phyloP scores from a whole-genome alignment of 30 jellyfish, hydroid and myxozoan genomes.

The Chrysaora quinquecirrha region DNA sequence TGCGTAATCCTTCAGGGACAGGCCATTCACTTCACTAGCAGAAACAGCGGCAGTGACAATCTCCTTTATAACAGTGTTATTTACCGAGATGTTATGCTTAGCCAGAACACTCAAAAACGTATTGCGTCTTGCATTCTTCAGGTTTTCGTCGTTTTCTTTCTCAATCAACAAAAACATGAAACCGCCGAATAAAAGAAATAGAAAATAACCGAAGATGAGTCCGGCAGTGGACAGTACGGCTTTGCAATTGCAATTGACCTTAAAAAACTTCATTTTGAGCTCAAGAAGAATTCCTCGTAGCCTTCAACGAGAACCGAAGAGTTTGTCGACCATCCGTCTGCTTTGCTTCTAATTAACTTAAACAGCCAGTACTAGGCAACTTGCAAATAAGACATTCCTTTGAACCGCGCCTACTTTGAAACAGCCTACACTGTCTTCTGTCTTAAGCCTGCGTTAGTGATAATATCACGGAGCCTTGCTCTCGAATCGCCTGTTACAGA shows the following conservation, averaged over 20 bases:
- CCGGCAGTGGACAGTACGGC: constrained; percentile 9
- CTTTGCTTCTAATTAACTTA: no score
- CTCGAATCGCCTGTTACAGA: no score
- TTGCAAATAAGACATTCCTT: no score
- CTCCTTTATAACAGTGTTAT: constrained; percentile 54
- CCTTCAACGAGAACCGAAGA: no score
- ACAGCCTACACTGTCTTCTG: no score
- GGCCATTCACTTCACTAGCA: constrained; percentile 57
- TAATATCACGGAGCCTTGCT: no score
- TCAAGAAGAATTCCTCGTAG: no score
- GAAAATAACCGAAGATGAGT: constrained; percentile 43
- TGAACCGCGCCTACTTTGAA: no score
- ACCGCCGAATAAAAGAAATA: constrained; percentile 47
- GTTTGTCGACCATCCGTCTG: no score
- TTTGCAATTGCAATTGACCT: constrained; percentile 24
- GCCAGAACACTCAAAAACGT: constrained; percentile 29
- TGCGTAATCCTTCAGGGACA: constrained; percentile 23
- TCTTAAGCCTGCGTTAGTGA: no score
- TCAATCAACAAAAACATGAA: constrained; percentile 42
- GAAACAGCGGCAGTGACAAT: constrained; percentile 51
- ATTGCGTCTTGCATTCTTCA: constrained; percentile 17
- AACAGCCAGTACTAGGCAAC: no score
- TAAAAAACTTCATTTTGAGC: no score
- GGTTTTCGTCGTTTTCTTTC: constrained; percentile 23
- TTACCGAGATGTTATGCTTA: constrained; percentile 48